Evolutionary conservation across 2,888 invertebrate species (phyloP).

Genomic region (Amphimallon solstitiale): DNA sequence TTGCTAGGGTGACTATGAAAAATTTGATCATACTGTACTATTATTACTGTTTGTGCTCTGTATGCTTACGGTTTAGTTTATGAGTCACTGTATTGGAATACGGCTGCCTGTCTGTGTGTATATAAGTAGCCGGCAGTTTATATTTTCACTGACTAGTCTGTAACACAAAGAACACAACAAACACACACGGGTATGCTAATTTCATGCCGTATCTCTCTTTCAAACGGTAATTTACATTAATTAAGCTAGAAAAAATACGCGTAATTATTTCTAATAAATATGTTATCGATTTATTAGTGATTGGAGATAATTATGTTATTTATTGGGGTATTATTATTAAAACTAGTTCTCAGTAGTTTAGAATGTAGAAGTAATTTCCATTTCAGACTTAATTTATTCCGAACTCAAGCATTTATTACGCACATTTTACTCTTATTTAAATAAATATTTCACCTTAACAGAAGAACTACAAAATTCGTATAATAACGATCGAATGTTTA

Average conservation of each 20-base stretch:
- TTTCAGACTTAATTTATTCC: not conserved
- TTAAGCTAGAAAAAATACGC: conserved; percentile 26
- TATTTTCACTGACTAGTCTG: not conserved
- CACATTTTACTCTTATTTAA: too few relatives aligned
- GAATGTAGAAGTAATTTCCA: not conserved
- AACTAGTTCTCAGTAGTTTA: conserved; percentile 15
- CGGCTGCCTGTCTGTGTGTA: too few relatives aligned
- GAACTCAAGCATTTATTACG: not conserved
- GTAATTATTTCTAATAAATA: conserved; percentile 37
- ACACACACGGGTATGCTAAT: conserved; percentile 26
- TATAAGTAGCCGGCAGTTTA: too few relatives aligned
- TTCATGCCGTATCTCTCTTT: conserved; percentile 26
- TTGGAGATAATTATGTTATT: conserved; percentile 31
- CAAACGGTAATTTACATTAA: conserved; percentile 34
- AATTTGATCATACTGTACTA: too few relatives aligned
- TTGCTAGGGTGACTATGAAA: too few relatives aligned
- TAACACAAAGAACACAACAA: too few relatives aligned
- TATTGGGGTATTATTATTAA: conserved; percentile 26
- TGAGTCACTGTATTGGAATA: too few relatives aligned
- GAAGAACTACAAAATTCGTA: too few relatives aligned
- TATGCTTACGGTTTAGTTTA: too few relatives aligned
- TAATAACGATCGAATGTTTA: too few relatives aligned
- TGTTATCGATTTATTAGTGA: conserved; percentile 30
- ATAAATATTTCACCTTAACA: too few relatives aligned
- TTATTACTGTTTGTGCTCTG: too few relatives aligned